Percentiles rank a stretch among this genome's conserved stretches.
These are phyloP conservation scores for Watersipora subatra DNA, from an alignment of 1,140 invertebrate species.

Conservation along the genomic window DNA sequence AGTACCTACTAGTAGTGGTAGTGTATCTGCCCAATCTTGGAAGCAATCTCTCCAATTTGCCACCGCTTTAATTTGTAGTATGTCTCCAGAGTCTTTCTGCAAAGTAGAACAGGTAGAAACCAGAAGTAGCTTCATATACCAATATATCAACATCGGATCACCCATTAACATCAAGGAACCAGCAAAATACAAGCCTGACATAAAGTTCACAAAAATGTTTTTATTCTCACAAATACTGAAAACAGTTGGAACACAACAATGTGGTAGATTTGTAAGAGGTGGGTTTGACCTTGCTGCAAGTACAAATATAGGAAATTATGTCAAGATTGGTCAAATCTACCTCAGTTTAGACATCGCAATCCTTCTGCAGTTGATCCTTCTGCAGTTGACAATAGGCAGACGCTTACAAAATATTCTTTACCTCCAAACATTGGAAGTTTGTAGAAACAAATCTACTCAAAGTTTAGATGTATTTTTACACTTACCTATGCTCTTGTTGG, in stretches of 20 bases:
- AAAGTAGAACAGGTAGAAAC: conserved; percentile 16
- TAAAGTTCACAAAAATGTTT: too few relatives aligned
- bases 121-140: background rate
- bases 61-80: conserved; percentile 91
- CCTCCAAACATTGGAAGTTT: background rate
- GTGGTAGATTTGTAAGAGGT: background rate
- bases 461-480: background rate
- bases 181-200: background rate
- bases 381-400: background rate
- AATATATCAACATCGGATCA: background rate
- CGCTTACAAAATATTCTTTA: background rate
- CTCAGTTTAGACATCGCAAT: background rate
- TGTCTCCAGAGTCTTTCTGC: conserved; percentile 64
- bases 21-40: conserved; percentile 95
- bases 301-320: too few relatives aligned
- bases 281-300: too few relatives aligned
- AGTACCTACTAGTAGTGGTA: conserved; percentile 99
- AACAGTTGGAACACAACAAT: background rate
- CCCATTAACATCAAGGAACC: background rate
- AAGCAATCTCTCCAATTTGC: conserved; percentile 97
- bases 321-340: background rate
- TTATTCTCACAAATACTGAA: background rate
- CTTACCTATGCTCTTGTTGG: conserved; percentile 82
- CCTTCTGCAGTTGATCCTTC: background rate
- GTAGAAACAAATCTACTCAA: background rate